Evolutionary conservation across 2,113 vertebrate genomes (phyloP).

Genomic region (Nothobranchius kuhntae): DNA sequence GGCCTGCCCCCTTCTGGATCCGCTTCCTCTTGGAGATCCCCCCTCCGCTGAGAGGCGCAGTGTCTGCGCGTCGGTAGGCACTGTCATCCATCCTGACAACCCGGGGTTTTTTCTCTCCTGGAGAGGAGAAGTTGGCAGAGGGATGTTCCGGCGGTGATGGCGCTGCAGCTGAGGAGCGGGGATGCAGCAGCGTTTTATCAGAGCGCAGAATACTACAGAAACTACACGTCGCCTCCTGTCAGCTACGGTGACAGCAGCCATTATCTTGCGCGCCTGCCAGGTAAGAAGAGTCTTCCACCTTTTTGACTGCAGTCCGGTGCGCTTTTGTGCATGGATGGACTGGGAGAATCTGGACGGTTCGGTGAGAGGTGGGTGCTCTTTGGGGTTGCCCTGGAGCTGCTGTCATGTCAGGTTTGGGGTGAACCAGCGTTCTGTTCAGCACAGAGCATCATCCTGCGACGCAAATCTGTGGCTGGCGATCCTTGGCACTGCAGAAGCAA

Average conservation of each 20-base stretch:
- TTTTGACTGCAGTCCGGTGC: conserved; percentile 34
- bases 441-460: conserved; percentile 42
- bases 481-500: not conserved
- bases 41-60: conserved; percentile 30
- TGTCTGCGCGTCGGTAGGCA: conserved; percentile 24
- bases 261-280: conserved; percentile 77
- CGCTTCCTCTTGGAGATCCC: not conserved
- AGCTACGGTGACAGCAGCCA: conserved; percentile 73
- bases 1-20: too few relatives aligned
- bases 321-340: conserved; percentile 43
- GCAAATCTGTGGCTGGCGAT: conserved; percentile 41
- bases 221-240: conserved; percentile 69
- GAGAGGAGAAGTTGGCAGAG: conserved; percentile 67
- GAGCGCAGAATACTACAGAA: conserved; percentile 73
- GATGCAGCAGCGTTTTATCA: conserved; percentile 75
- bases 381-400: conserved; percentile 25
- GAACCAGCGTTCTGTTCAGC: conserved; percentile 23
- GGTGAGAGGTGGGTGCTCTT: conserved; percentile 29
- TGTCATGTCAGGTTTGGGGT: conserved; percentile 43
- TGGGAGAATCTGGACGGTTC: conserved; percentile 25
- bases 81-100: conserved; percentile 54
- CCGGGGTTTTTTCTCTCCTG: conserved; percentile 28
- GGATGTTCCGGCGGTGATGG: conserved; percentile 81
- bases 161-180: conserved; percentile 78
- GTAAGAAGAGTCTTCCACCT: conserved; percentile 61